Evolutionary conservation across 2,113 vertebrate species (phyloP), one percentile per base, ranked within the genome.

Genomic region (Pelmatolapia mariae): DNA sequence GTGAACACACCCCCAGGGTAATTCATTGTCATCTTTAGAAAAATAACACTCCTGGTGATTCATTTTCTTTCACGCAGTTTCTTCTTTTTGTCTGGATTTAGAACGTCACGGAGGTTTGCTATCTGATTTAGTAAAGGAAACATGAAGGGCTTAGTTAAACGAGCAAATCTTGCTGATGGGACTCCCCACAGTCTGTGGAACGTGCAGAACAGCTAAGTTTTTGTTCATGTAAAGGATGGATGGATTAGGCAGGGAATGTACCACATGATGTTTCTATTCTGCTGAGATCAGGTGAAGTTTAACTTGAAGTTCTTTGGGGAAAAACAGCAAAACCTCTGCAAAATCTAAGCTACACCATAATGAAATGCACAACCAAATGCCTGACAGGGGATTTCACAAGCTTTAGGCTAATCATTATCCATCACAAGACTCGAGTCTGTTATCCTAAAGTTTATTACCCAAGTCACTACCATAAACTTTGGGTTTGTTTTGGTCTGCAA

Each of bases 361-460:
- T 52, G 45, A 52, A 78, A 31, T 13, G 16, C 26, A 52, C 73
- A 33, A 33, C 45, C 19, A 29, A 22, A 29, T 12, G 5, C 79
- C 45, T 85, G 53, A 53, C 22, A 13, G 38, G 15, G 76, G 22
- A 10, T 31, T 68, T 83, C 18, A 47, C 33, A 57, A 86, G 56
- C 66, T 61, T 52, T 31, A 50, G 79, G 73, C 43, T 87, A 89
- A 89, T 92, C 81, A 94, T 88, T 78, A 82, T 31, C 82, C 84
- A 63, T 33, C 5, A 47, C 36, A 81, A 73, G 9, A 45, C 50
- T 78, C 29, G 24, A 29, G 43, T 83, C 88, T 87, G 87, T 88
- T 56, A 83, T 24, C 36, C 18, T 15, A 4, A 40, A 7, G 29
- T 90, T 88, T 80, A 63, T 84, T 79, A 83, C 57, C 76, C 31